Percentiles rank a stretch among this genome's conserved stretches.
Conservation (phyloP, 2,888 invertebrate species). For the Yponomeuta malinellus region DNA sequence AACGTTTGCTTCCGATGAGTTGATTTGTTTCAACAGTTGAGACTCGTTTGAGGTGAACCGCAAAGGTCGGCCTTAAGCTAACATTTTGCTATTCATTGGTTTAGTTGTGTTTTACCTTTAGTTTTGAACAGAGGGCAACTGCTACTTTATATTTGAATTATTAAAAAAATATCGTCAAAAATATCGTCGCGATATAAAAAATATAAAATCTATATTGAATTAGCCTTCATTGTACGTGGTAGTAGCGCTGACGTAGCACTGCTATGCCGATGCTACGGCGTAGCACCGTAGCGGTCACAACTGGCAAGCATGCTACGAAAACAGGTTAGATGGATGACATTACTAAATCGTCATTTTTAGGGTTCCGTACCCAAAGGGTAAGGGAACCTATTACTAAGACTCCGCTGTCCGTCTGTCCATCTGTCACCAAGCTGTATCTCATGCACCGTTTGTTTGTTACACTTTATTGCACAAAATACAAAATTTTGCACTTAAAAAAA, state of each 20-base stretch:
- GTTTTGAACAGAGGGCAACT: neutral
- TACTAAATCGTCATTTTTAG: neutral
- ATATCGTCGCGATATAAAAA: too few species aligned
- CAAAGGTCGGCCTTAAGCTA: neutral
- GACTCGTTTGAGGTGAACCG: conserved; percentile 25
- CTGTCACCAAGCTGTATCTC: too few species aligned
- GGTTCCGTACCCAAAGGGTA: too few species aligned
- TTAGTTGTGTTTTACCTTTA: neutral
- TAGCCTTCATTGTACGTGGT: neutral
- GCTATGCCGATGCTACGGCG: conserved; percentile 19
- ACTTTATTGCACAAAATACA: too few species aligned
- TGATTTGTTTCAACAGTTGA: conserved; percentile 44
- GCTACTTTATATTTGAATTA: neutral
- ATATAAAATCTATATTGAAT: too few species aligned
- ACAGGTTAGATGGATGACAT: too few species aligned
- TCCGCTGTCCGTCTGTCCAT: too few species aligned
- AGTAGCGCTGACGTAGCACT: conserved; percentile 29
- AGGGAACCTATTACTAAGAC: too few species aligned
- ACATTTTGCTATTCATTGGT: neutral
- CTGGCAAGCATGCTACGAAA: conserved; percentile 26
- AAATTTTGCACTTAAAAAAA: too few species aligned
- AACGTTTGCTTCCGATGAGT: conserved; percentile 56
- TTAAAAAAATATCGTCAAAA: neutral
- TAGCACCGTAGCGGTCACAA: conserved; percentile 28
- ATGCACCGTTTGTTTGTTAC: too few species aligned